Base-by-base conservation (phyloP, 1,140 invertebrate genomes). In the Pristionchus pacificus region DNA sequence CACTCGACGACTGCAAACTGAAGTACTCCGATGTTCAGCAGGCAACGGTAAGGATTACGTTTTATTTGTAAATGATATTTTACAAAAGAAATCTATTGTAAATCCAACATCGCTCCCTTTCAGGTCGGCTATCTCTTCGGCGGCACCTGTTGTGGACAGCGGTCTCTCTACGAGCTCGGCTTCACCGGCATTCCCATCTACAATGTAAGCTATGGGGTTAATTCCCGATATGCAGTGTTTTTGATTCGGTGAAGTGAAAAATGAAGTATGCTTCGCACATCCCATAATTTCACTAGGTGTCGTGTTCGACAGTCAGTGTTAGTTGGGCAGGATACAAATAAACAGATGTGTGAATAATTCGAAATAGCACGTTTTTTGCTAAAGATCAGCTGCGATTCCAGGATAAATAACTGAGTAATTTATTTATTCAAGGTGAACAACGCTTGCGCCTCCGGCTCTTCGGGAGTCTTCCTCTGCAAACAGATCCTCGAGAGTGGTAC, bases 181-280 rank as follows among this genome's bases (percentile, higher is more conserved):
- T 90, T 98, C 88, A 97, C 90, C 59, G 96, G 95, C 27, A 96
- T 98, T 78, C 96, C 96, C 13, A 90, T 98, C 72, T 95, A 91
- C 86, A 99, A 99, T 87, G 95, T 88, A 74, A 79, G 84, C 63
- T 24, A 65, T 32, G 14, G 13, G 24, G 3, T 65, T 31, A 6
- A 13, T 65, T 6, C 14, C 19, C 19, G 25, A 31, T 31, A 19
- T 24, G 13, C n/a, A 61, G 62, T n/a, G 29, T n/a, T n/a, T n/a
- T n/a, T n/a, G n/a, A n/a, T n/a, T n/a, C n/a, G n/a, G 64, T 28
- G 13, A 14, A 15, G 14, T 14, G 63, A 24, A 62, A 14, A 62
- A 62, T 62, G 61, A 62, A 13, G 61, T 15, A 14, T 62, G 24
- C n/a, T n/a, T n/a, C n/a, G n/a, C n/a, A n/a, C n/a, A n/a, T n/a